phyloP scores from a whole-genome alignment of 2,888 invertebrate genomes.

The Hypsopygia costalis region DNA sequence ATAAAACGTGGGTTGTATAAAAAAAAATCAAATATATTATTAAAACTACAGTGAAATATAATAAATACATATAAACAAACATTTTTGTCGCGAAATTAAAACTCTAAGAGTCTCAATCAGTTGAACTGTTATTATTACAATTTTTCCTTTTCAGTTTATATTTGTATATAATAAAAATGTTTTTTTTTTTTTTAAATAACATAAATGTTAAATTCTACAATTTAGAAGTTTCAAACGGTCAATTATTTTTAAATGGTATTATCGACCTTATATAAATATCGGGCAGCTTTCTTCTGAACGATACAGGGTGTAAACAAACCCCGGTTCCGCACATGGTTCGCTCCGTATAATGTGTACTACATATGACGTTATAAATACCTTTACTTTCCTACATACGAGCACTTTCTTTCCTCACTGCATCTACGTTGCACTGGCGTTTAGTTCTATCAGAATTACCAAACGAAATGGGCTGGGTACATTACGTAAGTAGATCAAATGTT shows the following conservation, averaged over 20 bases:
- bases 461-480: constrained; percentile 44
- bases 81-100: too few species aligned
- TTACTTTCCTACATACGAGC: constrained; percentile 32
- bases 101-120: too few species aligned
- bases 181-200: too few species aligned
- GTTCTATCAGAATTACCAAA: constrained; percentile 21
- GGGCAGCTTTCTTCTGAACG: constrained; percentile 36
- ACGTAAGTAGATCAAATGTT: constrained; percentile 43
- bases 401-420: constrained; percentile 47
- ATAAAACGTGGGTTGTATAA: too few species aligned
- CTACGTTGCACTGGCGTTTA: constrained; percentile 11
- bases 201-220: too few species aligned
- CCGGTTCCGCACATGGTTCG: constrained; percentile 36
- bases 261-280: constrained; percentile 34
- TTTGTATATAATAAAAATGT: too few species aligned
- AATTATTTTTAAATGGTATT: constrained; percentile 9
- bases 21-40: too few species aligned
- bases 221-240: too few species aligned
- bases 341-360: constrained; percentile 13
- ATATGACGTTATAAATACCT: constrained; percentile 46
- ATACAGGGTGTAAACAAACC: constrained; percentile 37
- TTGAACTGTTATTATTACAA: too few species aligned
- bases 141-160: too few species aligned
- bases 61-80: too few species aligned
- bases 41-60: too few species aligned